Base-by-base conservation (phyloP, 1,140 invertebrate species). In the Anastrepha obliqua region DNA sequence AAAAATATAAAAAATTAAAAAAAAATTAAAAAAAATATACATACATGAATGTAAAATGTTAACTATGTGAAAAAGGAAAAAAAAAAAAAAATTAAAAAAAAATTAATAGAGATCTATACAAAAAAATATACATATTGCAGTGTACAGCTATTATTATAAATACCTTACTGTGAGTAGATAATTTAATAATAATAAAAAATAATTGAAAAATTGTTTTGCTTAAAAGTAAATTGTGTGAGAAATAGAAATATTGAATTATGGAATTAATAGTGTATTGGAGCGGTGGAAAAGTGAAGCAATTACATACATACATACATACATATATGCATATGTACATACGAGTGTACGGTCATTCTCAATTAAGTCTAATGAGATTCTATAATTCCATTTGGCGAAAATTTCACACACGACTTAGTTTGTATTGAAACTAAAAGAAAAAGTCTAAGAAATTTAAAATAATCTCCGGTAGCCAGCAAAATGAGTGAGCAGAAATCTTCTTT, bases 101-200 rank as follows among this genome's bases (percentile, higher is more conserved):
- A 20, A 64, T 8, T 20, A 64, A 20, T 64, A 64, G 5, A 64
- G n/a, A 64, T 8, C 6, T 64, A 20, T 64, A 64, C 62, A 64
- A 29, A 29, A 29, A 29, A 29, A 29, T 20, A 20, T 29, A 29
- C 6, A 67, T 67, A 67, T 67, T 67, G 11, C 29, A 67, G 8
- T 67, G 39, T 67, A 39, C 39, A 39, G 64, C 29, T 42, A 67
- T 67, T 67, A 67, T 67, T 67, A 67, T 29, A 29, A 29, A 29
- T 20, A 67, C 64, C 39, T 67, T 42, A 67, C 39, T 67, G 64
- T 67, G 64, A 42, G 64, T 67, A 67, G 64, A 42, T 42, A 67
- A 67, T 11, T 67, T 67, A 39, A 67, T 39, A 67, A 29, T 29
- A 67, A 39, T 42, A 42, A 6, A 67, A 8, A 55, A 55, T 55